Evolutionary conservation across 2,113 vertebrate species (phyloP).

Genomic region (Oxyura jamaicensis): DNA sequence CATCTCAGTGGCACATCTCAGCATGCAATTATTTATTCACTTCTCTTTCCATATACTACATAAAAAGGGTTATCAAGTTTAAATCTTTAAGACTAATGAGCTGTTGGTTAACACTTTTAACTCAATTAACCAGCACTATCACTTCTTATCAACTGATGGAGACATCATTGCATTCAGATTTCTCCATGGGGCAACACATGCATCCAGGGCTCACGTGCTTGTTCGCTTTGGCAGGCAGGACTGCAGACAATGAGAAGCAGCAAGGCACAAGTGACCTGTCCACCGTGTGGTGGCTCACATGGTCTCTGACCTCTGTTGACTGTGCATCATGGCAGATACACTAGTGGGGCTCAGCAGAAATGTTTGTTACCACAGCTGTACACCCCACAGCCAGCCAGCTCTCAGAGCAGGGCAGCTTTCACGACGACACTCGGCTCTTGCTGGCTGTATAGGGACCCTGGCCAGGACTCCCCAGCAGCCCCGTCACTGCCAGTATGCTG

Average conservation of each 20-base stretch:
- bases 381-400: neutral
- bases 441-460: neutral
- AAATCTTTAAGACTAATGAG: slow-evolving; percentile 41
- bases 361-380: neutral
- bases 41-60: slow-evolving; percentile 1
- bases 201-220: neutral
- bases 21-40: slow-evolving; percentile 49
- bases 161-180: neutral
- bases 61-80: slow-evolving; percentile 32
- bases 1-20: slow-evolving; percentile 46
- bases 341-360: neutral
- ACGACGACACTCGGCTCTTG: rapidly evolving
- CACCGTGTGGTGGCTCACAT: rapidly evolving
- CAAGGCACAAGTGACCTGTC: neutral
- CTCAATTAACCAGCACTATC: slow-evolving; percentile 36
- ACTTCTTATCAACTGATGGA: neutral
- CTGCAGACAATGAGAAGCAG: neutral
- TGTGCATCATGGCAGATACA: neutral
- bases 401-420: neutral
- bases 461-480: neutral
- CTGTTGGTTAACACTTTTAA: slow-evolving; percentile 34
- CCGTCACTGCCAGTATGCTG: neutral
- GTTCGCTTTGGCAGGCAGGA: neutral
- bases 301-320: neutral
- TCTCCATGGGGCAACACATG: neutral